Conservation (phyloP, 2,888 invertebrate species). For the Ceriagrion tenellum region DNA sequence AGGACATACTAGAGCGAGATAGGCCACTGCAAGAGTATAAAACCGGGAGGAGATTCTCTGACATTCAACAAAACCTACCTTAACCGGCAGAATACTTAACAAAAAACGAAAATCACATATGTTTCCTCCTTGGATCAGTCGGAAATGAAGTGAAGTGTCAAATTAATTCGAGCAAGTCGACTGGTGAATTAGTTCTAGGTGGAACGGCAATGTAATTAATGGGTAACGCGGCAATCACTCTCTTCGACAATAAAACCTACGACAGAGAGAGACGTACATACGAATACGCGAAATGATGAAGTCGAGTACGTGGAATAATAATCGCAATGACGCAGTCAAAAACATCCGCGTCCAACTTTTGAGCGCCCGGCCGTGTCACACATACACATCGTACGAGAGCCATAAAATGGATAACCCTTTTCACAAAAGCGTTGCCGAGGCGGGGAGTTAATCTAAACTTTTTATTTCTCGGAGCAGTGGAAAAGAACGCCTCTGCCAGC, state of each 20-base stretch:
- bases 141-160: no score
- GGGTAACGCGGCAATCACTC: no score
- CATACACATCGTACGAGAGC: not conserved
- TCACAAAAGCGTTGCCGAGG: not conserved
- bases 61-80: no score
- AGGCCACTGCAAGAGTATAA: no score
- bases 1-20: no score
- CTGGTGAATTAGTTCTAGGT: no score
- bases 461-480: not conserved
- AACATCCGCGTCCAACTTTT: not conserved
- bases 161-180: no score
- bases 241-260: not conserved
- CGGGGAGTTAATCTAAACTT: not conserved
- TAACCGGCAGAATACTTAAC: no score
- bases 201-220: no score
- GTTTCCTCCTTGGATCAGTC: no score
- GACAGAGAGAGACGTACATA: not conserved
- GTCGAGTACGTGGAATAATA: not conserved
- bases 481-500: not conserved
- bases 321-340: not conserved
- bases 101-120: no score
- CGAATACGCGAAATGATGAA: not conserved
- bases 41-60: no score
- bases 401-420: constrained; percentile 4
- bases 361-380: not conserved